phyloP scores from a whole-genome alignment of 1,140 invertebrate genomes.

The Bombus confusus region DNA sequence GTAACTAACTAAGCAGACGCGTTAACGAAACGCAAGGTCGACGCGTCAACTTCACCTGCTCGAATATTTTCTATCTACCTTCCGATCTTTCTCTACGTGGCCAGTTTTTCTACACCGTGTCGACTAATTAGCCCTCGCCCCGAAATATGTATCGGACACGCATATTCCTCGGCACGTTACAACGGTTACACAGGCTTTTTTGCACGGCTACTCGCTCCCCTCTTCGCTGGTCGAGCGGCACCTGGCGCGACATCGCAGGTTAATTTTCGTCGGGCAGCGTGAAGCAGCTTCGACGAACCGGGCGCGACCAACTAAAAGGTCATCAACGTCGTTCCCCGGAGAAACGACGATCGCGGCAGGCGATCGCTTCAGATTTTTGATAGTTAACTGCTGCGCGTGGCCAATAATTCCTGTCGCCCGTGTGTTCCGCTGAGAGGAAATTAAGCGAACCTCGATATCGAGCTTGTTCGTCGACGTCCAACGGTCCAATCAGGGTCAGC shows the following conservation, averaged over 20 bases:
- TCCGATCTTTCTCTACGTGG: not conserved
- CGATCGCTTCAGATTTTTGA: slow-evolving; percentile 21
- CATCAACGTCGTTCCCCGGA: not conserved
- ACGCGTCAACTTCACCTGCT: slow-evolving; percentile 17
- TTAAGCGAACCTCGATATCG: slow-evolving; percentile 43
- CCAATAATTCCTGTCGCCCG: slow-evolving; percentile 53
- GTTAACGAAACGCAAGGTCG: slow-evolving; percentile 27
- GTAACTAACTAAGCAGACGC: too few relatives aligned
- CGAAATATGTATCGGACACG: slow-evolving; percentile 26
- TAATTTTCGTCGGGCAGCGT: not conserved
- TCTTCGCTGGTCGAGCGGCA: not conserved
- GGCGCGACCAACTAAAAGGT: not conserved
- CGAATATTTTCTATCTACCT: slow-evolving; percentile 10
- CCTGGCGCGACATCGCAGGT: not conserved
- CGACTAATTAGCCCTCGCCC: slow-evolving; percentile 30
- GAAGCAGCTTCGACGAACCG: not conserved
- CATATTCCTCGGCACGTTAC: slow-evolving; percentile 14
- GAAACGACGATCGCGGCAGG: not conserved
- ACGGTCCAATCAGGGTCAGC: slow-evolving; percentile 64
- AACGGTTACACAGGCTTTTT: not conserved
- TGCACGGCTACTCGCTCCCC: not conserved
- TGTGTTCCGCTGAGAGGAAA: slow-evolving; percentile 34
- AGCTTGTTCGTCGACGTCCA: slow-evolving; percentile 26
- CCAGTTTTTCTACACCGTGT: slow-evolving; percentile 17
- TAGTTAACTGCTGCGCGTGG: slow-evolving; percentile 8